These are phyloP conservation scores for Stomatorhinus walkeri DNA, from an alignment of 2,797 vertebrate species.

Conservation along the genomic window DNA sequence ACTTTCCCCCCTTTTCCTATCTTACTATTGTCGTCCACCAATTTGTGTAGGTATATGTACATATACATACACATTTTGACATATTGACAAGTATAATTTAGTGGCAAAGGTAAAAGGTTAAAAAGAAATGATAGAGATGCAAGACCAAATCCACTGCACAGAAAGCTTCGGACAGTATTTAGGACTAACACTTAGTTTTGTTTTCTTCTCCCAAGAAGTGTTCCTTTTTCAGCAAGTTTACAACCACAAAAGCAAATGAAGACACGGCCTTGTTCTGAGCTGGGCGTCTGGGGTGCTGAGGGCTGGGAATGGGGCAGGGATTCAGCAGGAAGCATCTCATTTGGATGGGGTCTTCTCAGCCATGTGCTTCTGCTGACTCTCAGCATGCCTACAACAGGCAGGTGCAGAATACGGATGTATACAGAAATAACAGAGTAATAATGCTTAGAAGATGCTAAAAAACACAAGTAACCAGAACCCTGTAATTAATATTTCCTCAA, in stretches of 20 bases:
- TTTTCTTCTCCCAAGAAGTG: slow-evolving; percentile 58
- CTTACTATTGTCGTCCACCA: slow-evolving; percentile 55
- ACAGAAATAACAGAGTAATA: neutral
- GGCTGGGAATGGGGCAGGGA: slow-evolving; percentile 37
- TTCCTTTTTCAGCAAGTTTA: slow-evolving; percentile 58
- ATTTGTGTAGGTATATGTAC: slow-evolving; percentile 47
- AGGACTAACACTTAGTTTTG: slow-evolving; percentile 75
- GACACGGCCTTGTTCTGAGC: slow-evolving; percentile 57
- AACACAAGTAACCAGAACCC: neutral
- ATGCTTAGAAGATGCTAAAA: neutral
- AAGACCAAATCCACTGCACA: slow-evolving; percentile 87
- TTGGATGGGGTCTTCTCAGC: slow-evolving; percentile 90
- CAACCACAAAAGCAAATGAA: slow-evolving; percentile 77
- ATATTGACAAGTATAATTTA: slow-evolving; percentile 83
- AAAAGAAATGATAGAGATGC: slow-evolving; percentile 87
- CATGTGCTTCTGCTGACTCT: slow-evolving; percentile 98
- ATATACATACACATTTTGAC: slow-evolving; percentile 37
- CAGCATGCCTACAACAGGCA: slow-evolving; percentile 73
- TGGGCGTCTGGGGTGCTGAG: slow-evolving; percentile 30
- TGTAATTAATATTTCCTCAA: neutral
- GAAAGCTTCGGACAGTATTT: slow-evolving; percentile 83
- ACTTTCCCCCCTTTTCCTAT: slow-evolving; percentile 49
- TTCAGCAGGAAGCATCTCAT: slow-evolving; percentile 55
- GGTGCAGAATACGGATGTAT: neutral
- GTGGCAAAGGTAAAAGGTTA: slow-evolving; percentile 85